Percentiles rank a stretch among this genome's conserved stretches.
Evolutionary conservation across 2,113 vertebrate species (phyloP).

Genomic region (Penelope pileata): DNA sequence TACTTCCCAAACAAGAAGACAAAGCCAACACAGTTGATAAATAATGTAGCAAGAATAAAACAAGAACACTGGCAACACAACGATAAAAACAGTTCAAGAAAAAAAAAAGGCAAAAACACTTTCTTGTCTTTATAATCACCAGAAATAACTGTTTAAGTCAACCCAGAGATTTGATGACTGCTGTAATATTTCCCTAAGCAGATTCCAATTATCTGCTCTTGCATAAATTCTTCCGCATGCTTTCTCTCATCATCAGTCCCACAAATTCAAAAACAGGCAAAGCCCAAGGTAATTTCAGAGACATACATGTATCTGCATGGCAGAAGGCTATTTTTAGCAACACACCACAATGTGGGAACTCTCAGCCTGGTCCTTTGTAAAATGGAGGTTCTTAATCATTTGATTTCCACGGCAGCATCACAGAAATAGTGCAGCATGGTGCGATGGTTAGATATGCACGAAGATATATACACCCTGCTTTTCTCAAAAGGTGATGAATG

Average conservation of each 20-base stretch:
- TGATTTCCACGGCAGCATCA: conserved; percentile 37
- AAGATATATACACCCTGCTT: not conserved
- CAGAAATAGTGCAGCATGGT: not conserved
- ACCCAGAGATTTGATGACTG: conserved; percentile 25
- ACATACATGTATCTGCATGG: not conserved
- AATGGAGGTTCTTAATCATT: conserved; percentile 4
- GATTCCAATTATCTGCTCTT: not conserved
- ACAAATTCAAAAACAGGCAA: not conserved
- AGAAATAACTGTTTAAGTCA: conserved; percentile 39
- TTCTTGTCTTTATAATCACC: not conserved
- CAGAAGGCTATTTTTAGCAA: conserved; percentile 22
- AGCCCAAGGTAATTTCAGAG: conserved; percentile 23
- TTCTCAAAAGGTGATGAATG: fast-evolving
- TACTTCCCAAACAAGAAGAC: not conserved
- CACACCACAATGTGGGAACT: not conserved
- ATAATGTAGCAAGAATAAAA: not conserved
- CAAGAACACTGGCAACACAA: not conserved
- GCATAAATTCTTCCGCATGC: not conserved
- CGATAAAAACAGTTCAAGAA: not conserved
- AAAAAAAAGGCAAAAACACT: not conserved
- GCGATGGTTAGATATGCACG: fast-evolving
- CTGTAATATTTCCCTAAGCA: not conserved
- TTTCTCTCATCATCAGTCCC: not conserved
- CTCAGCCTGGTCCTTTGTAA: conserved; percentile 1
- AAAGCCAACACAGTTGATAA: not conserved